Conservation (phyloP, 1,140 invertebrate genomes). For the Anastrepha ludens region DNA sequence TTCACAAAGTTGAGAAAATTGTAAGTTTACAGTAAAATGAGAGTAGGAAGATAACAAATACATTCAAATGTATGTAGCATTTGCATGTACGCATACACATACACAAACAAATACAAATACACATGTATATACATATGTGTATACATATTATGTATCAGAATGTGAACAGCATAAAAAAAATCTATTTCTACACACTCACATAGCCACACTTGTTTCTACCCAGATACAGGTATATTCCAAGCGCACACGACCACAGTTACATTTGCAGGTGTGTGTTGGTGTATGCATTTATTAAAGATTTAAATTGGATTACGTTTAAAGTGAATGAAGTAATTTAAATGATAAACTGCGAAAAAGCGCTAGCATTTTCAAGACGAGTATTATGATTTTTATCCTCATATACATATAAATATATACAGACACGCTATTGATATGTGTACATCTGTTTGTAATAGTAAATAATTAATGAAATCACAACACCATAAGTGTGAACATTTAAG, state of each 20-base stretch:
- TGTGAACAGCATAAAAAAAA: background rate
- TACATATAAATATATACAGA: too few species aligned
- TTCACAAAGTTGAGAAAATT: conserved; percentile 31
- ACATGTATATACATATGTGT: background rate
- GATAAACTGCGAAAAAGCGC: too few species aligned
- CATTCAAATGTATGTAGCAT: background rate
- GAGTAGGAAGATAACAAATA: background rate
- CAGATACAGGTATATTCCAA: too few species aligned
- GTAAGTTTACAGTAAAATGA: conserved; percentile 41
- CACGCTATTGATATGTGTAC: background rate
- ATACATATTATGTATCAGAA: background rate
- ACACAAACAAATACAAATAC: background rate
- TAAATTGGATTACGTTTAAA: too few species aligned
- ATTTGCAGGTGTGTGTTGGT: too few species aligned
- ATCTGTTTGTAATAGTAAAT: background rate
- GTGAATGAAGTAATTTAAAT: too few species aligned
- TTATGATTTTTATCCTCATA: too few species aligned
- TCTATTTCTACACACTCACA: background rate
- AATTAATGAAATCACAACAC: background rate
- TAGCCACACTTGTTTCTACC: background rate
- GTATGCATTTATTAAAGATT: too few species aligned
- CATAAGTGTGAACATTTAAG: background rate
- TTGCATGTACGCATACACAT: background rate
- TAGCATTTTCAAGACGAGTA: too few species aligned
- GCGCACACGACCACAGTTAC: too few species aligned